phyloP scores from a whole-genome alignment of 2,797 vertebrate species.

The Pelodytes ibericus region DNA sequence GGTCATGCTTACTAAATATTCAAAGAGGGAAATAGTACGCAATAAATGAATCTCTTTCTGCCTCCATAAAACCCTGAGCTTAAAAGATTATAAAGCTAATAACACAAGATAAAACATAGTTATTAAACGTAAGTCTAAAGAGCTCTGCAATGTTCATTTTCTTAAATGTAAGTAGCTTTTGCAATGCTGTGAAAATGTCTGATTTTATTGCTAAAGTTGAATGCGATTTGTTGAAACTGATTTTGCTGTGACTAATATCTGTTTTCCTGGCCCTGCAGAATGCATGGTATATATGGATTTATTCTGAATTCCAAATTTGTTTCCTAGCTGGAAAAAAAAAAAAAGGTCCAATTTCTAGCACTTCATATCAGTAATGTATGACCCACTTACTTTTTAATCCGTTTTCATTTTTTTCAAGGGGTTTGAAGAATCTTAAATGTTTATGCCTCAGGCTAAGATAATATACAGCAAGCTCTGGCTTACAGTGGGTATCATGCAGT shows the following conservation, averaged over 20 bases:
- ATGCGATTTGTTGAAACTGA: constrained; percentile 47
- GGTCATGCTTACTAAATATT: constrained; percentile 32
- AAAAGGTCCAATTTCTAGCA: constrained; percentile 22
- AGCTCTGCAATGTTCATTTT: constrained; percentile 44
- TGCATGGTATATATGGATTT: constrained; percentile 24
- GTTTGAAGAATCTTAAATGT: constrained; percentile 43
- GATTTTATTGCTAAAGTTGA: constrained; percentile 34
- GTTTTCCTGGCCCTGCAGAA: constrained; percentile 22
- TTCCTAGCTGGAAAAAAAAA: constrained; percentile 40
- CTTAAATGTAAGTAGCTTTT: constrained; percentile 47
- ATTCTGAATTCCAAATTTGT: constrained; percentile 34
- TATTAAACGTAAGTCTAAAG: constrained; percentile 42
- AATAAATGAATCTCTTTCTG: constrained; percentile 38
- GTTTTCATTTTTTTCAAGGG: constrained; percentile 50
- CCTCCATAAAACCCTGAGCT: constrained; percentile 37
- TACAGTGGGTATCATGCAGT: constrained; percentile 24
- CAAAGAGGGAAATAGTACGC: constrained; percentile 21
- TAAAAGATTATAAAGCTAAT: constrained; percentile 56
- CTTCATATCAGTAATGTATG: constrained; percentile 49
- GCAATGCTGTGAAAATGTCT: constrained; percentile 17
- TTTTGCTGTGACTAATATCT: constrained; percentile 44
- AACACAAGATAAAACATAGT: constrained; percentile 45
- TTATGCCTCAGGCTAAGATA: constrained; percentile 44
- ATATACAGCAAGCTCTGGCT: constrained; percentile 33
- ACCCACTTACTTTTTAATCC: constrained; percentile 52